phyloP scores from a whole-genome alignment of 2,888 invertebrate genomes.

The Cephus pygmeus region DNA sequence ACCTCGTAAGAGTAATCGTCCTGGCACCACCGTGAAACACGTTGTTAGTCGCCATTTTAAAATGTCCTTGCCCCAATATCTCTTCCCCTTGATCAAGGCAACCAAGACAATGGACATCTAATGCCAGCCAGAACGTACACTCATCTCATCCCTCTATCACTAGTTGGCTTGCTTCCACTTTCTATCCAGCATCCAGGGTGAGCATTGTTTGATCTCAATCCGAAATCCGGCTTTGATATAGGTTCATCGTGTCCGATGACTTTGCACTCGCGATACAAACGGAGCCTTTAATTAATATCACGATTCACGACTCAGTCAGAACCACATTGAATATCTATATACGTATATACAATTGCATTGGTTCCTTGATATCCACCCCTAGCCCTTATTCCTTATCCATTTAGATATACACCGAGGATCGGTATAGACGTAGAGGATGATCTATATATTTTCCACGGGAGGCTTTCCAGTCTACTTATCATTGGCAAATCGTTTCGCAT shows the following conservation, averaged over 20 bases:
- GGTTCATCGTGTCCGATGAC: slow-evolving; percentile 18
- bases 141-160: not conserved
- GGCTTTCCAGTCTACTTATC: not conserved
- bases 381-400: too few species aligned
- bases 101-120: slow-evolving; percentile 40
- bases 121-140: slow-evolving; percentile 30
- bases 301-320: not conserved
- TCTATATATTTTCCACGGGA: not conserved
- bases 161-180: not conserved
- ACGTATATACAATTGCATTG: not conserved
- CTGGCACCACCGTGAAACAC: not conserved
- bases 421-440: not conserved
- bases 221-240: slow-evolving; percentile 25
- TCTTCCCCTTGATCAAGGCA: slow-evolving; percentile 1
- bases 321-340: not conserved
- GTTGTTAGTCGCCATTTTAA: not conserved
- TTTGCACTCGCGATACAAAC: slow-evolving; percentile 9
- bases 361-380: not conserved
- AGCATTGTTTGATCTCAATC: slow-evolving; percentile 29
- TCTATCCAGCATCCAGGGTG: slow-evolving; percentile 11
- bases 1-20: not conserved
- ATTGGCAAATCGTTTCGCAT: not conserved
- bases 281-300: slow-evolving; percentile 9
- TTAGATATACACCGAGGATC: not conserved
- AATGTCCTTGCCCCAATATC: not conserved